These are phyloP conservation scores for Cygnus atratus DNA, from an alignment of 2,113 vertebrate species.

Conservation along the genomic window DNA sequence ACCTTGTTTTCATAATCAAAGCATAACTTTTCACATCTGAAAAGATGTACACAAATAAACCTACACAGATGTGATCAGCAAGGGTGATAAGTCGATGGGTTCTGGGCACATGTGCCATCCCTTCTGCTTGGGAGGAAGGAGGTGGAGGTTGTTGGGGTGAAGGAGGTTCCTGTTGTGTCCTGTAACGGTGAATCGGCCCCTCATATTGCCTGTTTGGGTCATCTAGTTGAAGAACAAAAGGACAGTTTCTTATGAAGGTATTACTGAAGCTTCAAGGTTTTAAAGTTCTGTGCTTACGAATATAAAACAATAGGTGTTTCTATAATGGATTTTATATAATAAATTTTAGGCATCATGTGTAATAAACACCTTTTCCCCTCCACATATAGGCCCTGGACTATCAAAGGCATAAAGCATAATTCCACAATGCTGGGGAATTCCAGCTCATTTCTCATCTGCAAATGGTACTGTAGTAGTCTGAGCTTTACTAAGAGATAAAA, in stretches of 20 bases:
- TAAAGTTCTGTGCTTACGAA: not conserved
- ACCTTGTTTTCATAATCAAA: not conserved
- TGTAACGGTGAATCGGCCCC: slow-evolving; percentile 82
- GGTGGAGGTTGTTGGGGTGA: slow-evolving; percentile 80
- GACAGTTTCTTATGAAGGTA: not conserved
- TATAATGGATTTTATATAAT: not conserved
- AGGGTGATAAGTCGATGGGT: slow-evolving; percentile 96
- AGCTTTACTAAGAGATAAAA: not conserved
- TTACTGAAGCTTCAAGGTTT: not conserved
- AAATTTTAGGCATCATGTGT: not conserved
- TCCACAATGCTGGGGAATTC: not conserved
- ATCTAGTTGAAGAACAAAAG: slow-evolving; percentile 65
- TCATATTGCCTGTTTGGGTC: slow-evolving; percentile 83
- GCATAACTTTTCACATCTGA: not conserved
- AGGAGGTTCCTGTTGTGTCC: slow-evolving; percentile 78
- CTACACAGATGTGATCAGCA: slow-evolving; percentile 97
- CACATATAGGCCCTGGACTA: not conserved
- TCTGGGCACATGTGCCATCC: slow-evolving; percentile 84
- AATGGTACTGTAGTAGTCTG: not conserved
- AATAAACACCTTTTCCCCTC: not conserved
- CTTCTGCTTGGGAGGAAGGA: slow-evolving; percentile 81
- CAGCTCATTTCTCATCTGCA: not conserved
- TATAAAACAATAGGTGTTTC: not conserved
- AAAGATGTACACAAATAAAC: slow-evolving; percentile 20
- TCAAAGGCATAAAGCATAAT: not conserved